Conservation (phyloP, 1,140 invertebrate species). For the Ips nitidus region DNA sequence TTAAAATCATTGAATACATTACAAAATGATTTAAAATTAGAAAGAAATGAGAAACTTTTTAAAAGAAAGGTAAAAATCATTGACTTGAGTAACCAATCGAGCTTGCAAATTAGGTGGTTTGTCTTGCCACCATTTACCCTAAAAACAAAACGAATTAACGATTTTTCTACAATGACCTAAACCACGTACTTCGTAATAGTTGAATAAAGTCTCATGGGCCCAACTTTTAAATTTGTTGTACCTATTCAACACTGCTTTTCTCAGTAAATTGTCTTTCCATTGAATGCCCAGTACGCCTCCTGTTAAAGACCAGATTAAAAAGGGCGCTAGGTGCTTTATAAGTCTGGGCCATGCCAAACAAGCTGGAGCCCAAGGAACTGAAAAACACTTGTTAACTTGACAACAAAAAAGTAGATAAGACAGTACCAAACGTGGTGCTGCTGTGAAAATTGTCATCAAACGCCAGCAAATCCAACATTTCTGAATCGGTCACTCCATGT, state of each 20-base stretch:
- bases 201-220: constrained; percentile 57
- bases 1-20: too few relatives aligned
- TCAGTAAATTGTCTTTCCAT: constrained; percentile 62
- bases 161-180: neutral
- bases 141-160: constrained; percentile 31
- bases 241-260: constrained; percentile 44
- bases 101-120: constrained; percentile 43
- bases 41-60: too few relatives aligned
- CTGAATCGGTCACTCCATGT: constrained; percentile 71
- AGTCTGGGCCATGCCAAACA: constrained; percentile 69
- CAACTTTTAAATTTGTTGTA: constrained; percentile 51
- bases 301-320: constrained; percentile 62
- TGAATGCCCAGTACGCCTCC: constrained; percentile 63
- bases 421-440: constrained; percentile 61
- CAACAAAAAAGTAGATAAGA: constrained; percentile 3
- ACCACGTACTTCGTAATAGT: constrained; percentile 58
- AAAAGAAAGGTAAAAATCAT: too few relatives aligned
- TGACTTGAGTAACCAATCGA: constrained; percentile 49
- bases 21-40: too few relatives aligned
- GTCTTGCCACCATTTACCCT: constrained; percentile 51
- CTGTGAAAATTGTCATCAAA: constrained; percentile 70
- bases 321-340: constrained; percentile 63
- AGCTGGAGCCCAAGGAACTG: constrained; percentile 66
- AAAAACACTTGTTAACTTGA: constrained; percentile 21
- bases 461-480: constrained; percentile 73